phyloP scores from a whole-genome alignment of 1,140 invertebrate genomes.

The Pseudomyrmex concolor region DNA sequence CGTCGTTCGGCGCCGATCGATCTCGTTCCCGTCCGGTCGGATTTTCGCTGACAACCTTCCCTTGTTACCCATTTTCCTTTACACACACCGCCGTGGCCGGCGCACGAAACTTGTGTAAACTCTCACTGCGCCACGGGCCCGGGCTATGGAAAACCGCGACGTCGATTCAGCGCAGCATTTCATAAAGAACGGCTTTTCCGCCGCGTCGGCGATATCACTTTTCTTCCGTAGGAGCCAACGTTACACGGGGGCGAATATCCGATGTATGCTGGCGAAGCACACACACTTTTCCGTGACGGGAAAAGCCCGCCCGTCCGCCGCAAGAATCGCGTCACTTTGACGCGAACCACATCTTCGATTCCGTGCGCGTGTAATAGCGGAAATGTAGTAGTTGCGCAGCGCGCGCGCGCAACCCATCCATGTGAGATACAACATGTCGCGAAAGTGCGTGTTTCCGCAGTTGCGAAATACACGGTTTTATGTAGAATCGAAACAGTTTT shows the following conservation, averaged over 20 bases:
- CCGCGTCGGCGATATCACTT: constrained; percentile 60
- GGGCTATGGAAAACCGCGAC: constrained; percentile 14
- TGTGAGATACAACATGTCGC: not conserved
- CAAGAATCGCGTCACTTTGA: constrained; percentile 39
- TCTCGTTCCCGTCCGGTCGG: constrained; percentile 15
- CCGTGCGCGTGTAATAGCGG: not conserved
- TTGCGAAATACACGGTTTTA: not conserved
- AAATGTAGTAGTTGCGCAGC: not conserved
- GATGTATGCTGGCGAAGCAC: constrained; percentile 1
- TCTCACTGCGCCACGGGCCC: not conserved
- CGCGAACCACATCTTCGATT: not conserved
- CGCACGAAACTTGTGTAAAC: constrained; percentile 41
- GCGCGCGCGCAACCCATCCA: too few species aligned
- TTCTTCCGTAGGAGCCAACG: constrained; percentile 3
- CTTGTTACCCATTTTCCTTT: constrained; percentile 13
- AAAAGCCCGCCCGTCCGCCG: too few species aligned
- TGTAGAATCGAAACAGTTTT: not conserved
- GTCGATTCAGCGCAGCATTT: constrained; percentile 60
- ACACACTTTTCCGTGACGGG: constrained; percentile 1
- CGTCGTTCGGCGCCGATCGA: constrained; percentile 8
- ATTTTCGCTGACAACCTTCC: constrained; percentile 53
- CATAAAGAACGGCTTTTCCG: constrained; percentile 61
- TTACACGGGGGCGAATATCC: constrained; percentile 44
- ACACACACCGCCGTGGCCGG: not conserved
- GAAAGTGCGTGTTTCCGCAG: not conserved